Evolutionary conservation across 92 coral and sea anemone genomes (phyloP).

Genomic region (Siderastrea radians): DNA sequence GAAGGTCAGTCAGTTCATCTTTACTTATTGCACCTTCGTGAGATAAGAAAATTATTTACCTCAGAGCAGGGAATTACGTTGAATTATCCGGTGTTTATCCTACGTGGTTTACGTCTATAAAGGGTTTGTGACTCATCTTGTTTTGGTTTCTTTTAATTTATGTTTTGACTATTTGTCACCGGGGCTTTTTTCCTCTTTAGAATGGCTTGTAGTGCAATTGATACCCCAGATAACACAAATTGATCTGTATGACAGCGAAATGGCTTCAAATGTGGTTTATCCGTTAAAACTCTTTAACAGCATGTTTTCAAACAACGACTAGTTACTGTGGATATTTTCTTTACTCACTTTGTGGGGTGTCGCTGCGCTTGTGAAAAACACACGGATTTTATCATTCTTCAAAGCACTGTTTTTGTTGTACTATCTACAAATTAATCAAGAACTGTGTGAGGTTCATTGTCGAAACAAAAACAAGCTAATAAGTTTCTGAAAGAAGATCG

Average conservation of each 20-base stretch:
- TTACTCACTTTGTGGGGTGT: constrained; percentile 16
- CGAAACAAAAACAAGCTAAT: constrained; percentile 19
- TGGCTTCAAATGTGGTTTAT: constrained; percentile 36
- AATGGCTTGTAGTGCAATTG: constrained; percentile 17
- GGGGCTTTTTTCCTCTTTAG: constrained; percentile 19
- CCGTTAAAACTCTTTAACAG: constrained; percentile 45
- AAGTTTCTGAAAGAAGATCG: constrained; percentile 16
- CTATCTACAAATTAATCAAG: constrained; percentile 37
- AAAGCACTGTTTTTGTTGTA: neutral
- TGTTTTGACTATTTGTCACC: constrained; percentile 38
- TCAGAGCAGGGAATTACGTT: constrained; percentile 24
- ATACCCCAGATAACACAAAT: constrained; percentile 44
- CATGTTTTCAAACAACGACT: constrained; percentile 46
- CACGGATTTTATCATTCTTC: neutral
- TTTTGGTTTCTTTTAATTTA: constrained; percentile 9
- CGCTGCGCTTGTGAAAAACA: constrained; percentile 12
- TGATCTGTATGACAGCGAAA: constrained; percentile 39
- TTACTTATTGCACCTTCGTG: constrained; percentile 39
- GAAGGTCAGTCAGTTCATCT: constrained; percentile 76
- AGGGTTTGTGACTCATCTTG: neutral
- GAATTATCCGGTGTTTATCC: constrained; percentile 29
- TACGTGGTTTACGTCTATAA: constrained; percentile 3
- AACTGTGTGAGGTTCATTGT: constrained; percentile 26
- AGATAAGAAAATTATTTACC: constrained; percentile 41
- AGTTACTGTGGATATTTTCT: constrained; percentile 53